phyloP scores from a whole-genome alignment of 2,113 vertebrate species.

The Colinus virginianus region DNA sequence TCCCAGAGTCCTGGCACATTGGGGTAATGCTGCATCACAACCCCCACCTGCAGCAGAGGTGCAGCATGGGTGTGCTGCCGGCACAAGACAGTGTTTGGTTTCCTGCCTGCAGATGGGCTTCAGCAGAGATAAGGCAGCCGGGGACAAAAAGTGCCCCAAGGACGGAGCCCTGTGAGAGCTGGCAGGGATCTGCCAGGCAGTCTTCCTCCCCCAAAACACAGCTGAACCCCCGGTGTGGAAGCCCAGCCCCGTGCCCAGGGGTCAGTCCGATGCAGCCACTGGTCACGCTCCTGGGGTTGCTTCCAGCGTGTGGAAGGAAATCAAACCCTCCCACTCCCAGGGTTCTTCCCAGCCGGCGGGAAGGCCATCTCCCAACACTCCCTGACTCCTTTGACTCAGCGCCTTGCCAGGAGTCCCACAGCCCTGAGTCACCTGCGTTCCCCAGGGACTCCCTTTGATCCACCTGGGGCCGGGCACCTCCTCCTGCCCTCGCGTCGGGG shows the following conservation, averaged over 20 bases:
- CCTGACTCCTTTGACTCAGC: slow-evolving; percentile 40
- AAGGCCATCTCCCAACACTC: not conserved
- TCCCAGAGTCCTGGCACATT: not conserved
- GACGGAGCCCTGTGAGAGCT: not conserved
- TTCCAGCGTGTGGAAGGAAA: not conserved
- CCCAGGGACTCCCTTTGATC: slow-evolving; percentile 59
- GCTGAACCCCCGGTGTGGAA: not conserved
- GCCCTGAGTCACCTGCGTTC: slow-evolving; percentile 3
- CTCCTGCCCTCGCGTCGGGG: not conserved
- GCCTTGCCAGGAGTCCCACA: slow-evolving; percentile 37
- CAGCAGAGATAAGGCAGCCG: not conserved
- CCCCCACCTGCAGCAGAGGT: not conserved
- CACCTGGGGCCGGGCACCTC: slow-evolving; percentile 24
- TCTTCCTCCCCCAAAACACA: not conserved
- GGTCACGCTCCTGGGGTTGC: rapidly evolving
- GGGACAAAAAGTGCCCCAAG: slow-evolving; percentile 41
- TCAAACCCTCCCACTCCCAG: not conserved
- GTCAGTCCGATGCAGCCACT: rapidly evolving
- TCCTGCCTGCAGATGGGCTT: not conserved
- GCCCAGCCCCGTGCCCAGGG: not conserved
- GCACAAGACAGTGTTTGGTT: not conserved
- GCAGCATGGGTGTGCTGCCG: rapidly evolving
- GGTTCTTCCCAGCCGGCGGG: not conserved
- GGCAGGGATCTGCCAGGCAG: rapidly evolving
- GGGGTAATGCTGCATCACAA: rapidly evolving